A percentile compares a stretch with the other conserved stretches of the same genome.
These are phyloP conservation scores for Eurystomus glaucurus DNA, from an alignment of 2,797 vertebrate genomes.

Conservation along the genomic window DNA sequence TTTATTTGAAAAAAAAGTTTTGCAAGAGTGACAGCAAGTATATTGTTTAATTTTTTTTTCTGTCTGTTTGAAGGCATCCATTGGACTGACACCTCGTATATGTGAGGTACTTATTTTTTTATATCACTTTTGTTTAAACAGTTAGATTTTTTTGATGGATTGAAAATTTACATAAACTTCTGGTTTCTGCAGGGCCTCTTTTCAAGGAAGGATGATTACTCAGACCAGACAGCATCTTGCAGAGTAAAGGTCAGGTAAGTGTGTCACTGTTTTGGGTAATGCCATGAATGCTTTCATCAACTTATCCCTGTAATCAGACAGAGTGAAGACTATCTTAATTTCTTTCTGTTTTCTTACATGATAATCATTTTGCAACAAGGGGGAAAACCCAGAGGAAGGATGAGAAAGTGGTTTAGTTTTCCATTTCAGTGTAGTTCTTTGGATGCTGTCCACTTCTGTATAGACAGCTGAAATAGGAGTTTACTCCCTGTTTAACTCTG, in stretches of 20 bases:
- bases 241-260: slow-evolving; percentile 95
- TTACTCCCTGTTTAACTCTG: not conserved
- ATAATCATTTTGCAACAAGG: not conserved
- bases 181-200: slow-evolving; percentile 91
- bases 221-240: slow-evolving; percentile 88
- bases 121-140: slow-evolving; percentile 25
- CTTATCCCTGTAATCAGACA: not conserved
- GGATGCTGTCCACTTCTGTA: not conserved
- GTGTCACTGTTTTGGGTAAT: not conserved
- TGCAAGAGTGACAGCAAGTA: not conserved
- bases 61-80: slow-evolving; percentile 87
- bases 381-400: not conserved
- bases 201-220: slow-evolving; percentile 84
- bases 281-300: not conserved
- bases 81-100: slow-evolving; percentile 95
- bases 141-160: not conserved
- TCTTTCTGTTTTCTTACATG: not conserved
- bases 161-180: not conserved
- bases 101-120: slow-evolving; percentile 90
- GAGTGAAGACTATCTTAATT: not conserved
- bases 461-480: not conserved
- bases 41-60: not conserved
- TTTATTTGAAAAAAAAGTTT: not conserved
- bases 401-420: not conserved
- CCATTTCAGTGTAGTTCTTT: not conserved